Conservation (phyloP, 2,797 vertebrate genomes). For the Darevskia nairensis region DNA sequence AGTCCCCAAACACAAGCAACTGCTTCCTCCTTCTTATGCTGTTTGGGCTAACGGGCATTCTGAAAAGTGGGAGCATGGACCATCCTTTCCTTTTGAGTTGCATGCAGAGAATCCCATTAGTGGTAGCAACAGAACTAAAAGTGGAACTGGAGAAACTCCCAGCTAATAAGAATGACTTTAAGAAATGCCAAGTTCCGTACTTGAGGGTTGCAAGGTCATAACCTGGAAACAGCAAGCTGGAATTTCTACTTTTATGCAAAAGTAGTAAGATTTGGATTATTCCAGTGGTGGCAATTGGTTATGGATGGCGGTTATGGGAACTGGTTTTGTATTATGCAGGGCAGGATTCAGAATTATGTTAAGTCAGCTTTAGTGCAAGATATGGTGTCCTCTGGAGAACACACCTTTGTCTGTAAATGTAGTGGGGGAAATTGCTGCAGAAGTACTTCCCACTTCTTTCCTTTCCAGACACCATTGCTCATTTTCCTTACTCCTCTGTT, state of each 20-base stretch:
- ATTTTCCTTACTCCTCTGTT: not conserved
- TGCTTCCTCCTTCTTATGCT: not conserved
- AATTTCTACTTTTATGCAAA: not conserved
- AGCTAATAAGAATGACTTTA: not conserved
- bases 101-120: not conserved
- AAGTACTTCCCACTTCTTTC: not conserved
- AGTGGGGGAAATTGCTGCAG: not conserved
- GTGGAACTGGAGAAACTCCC: not conserved
- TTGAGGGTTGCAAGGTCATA: not conserved
- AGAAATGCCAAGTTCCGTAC: not conserved
- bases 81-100: not conserved
- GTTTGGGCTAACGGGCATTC: not conserved
- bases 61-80: not conserved
- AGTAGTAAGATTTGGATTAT: not conserved
- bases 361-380: no score
- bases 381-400: not conserved
- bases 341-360: not conserved
- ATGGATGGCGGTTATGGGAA: no score
- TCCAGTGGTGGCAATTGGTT: not conserved
- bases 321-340: not conserved
- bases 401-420: not conserved
- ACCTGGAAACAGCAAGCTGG: not conserved
- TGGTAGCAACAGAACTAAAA: not conserved
- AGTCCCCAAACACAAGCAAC: not conserved
- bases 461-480: not conserved